phyloP scores from a whole-genome alignment of 2,113 vertebrate genomes.

The Macquaria ambigua region DNA sequence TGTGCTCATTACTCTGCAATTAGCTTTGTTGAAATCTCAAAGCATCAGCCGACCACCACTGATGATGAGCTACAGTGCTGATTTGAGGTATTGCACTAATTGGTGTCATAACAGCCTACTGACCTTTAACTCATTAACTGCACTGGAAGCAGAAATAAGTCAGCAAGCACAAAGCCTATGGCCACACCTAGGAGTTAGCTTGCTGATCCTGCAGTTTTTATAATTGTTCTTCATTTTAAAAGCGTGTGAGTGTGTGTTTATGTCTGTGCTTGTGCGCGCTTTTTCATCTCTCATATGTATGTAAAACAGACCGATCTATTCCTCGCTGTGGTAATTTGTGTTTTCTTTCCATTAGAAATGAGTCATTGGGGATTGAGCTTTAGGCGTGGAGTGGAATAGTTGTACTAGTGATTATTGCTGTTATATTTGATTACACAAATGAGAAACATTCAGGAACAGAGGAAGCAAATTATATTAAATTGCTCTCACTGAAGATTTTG shows the following conservation, averaged over 20 bases:
- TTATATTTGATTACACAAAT: constrained; percentile 71
- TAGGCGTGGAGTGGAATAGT: constrained; percentile 46
- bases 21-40: constrained; percentile 61
- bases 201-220: constrained; percentile 69
- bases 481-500: constrained; percentile 39
- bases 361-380: constrained; percentile 58
- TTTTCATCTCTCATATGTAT: constrained; percentile 44
- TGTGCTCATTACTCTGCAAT: constrained; percentile 71
- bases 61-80: constrained; percentile 63
- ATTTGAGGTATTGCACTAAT: constrained; percentile 75
- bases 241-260: constrained; percentile 26
- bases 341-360: constrained; percentile 60
- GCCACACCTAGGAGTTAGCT: constrained; percentile 29
- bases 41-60: constrained; percentile 38
- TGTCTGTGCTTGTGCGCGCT: not conserved
- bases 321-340: constrained; percentile 44
- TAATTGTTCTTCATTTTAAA: constrained; percentile 54
- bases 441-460: constrained; percentile 59
- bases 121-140: constrained; percentile 79
- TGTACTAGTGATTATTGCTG: constrained; percentile 51
- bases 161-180: constrained; percentile 39
- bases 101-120: constrained; percentile 71
- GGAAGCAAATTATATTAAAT: constrained; percentile 60
- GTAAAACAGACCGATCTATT: constrained; percentile 49
- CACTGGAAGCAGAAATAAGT: constrained; percentile 62